phyloP scores from a whole-genome alignment of 2,797 vertebrate genomes.

The Champsocephalus esox region DNA sequence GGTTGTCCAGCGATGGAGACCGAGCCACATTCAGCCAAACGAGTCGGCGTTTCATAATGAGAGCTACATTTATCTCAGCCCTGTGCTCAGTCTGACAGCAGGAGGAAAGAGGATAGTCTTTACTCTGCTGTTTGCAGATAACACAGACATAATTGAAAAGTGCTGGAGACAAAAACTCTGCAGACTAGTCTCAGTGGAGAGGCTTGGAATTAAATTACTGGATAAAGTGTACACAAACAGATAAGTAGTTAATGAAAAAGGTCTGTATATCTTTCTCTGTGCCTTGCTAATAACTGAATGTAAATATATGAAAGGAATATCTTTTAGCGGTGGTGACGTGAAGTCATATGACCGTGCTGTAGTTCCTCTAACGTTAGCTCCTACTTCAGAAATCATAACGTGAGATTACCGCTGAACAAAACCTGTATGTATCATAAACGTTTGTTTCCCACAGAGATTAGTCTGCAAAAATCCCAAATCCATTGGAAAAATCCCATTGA shows the following conservation, averaged over 20 bases:
- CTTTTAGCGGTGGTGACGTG: too few relatives aligned
- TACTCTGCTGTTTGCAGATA: constrained; percentile 54
- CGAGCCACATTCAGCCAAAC: constrained; percentile 61
- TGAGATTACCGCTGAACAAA: too few relatives aligned
- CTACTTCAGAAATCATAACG: too few relatives aligned
- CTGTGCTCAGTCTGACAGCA: constrained; percentile 43
- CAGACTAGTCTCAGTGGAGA: constrained; percentile 14
- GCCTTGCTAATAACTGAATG: too few relatives aligned
- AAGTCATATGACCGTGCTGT: too few relatives aligned
- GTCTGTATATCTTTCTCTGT: too few relatives aligned
- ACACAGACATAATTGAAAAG: constrained; percentile 50
- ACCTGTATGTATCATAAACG: too few relatives aligned
- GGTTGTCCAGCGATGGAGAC: constrained; percentile 60
- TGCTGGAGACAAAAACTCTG: constrained; percentile 30
- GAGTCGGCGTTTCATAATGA: constrained; percentile 61
- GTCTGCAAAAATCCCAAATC: too few relatives aligned
- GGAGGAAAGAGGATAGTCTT: constrained; percentile 46
- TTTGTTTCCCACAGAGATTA: too few relatives aligned
- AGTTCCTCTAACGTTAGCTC: too few relatives aligned
- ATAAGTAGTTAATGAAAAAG: constrained; percentile 9
- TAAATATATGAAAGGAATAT: too few relatives aligned
- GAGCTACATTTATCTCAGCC: constrained; percentile 61
- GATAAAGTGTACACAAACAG: constrained; percentile 23
- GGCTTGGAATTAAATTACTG: constrained; percentile 35
- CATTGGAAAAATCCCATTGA: too few relatives aligned